phyloP scores from a whole-genome alignment of 2,797 vertebrate species.

The Triplophysa yarkandensis region DNA sequence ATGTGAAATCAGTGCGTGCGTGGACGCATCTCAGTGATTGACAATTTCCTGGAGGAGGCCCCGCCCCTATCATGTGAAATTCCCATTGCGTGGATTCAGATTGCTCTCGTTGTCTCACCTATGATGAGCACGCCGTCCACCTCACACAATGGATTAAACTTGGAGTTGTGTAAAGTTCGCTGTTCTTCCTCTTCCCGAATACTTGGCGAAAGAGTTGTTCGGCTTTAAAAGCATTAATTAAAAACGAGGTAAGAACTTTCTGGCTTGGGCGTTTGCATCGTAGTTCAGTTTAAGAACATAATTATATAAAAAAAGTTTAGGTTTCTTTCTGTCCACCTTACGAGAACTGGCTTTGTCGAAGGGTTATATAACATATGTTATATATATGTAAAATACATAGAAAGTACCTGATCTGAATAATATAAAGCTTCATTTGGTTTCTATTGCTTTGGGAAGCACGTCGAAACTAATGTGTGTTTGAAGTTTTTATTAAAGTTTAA shows the following conservation, averaged over 20 bases:
- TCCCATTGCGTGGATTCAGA: conserved; percentile 44
- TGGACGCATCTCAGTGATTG: conserved; percentile 76
- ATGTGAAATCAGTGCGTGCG: conserved; percentile 73
- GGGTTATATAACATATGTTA: no score
- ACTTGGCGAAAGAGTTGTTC: background rate
- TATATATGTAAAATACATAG: no score
- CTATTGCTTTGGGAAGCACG: no score
- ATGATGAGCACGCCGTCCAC: conserved; percentile 39
- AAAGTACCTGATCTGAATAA: background rate
- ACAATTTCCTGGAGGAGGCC: conserved; percentile 89
- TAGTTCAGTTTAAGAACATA: background rate
- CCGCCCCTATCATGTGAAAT: conserved; percentile 64
- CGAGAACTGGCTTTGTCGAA: background rate
- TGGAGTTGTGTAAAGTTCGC: conserved; percentile 12
- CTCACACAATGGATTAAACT: conserved; percentile 68
- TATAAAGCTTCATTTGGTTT: background rate
- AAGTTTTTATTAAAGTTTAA: no score
- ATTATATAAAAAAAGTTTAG: no score
- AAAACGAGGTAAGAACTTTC: conserved; percentile 8
- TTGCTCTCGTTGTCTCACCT: conserved; percentile 37
- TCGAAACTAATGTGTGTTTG: no score
- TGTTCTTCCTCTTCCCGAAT: background rate
- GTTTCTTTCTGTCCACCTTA: no score
- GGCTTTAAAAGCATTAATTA: background rate
- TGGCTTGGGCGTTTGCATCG: background rate